Base-by-base conservation (phyloP, 2,113 vertebrate genomes). In the Lepus timidus region DNA sequence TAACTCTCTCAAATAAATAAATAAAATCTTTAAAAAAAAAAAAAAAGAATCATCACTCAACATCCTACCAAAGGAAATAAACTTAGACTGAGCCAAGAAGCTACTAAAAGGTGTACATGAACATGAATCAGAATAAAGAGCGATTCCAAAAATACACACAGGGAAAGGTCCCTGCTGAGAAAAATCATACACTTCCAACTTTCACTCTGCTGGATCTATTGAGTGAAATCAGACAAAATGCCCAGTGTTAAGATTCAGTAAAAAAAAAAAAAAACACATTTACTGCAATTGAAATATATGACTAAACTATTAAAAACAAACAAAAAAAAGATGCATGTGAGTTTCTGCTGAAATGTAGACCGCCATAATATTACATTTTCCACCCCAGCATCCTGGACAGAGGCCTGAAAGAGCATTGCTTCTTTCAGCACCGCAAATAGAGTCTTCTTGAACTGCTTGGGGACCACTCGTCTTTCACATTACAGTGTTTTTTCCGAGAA, bases 71-170 rank as follows among this genome's bases (percentile, higher is more conserved):
- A 86, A 94, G 79, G 65, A 86, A 96, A 90, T 80, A 74, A 92
- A 78, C 39, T 67, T 51, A 51, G 90, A 16, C 85, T 62, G 74
- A 91, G 90, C 82, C 88, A 83, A 82, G 78, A 88, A 83, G 61
- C 44, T 17, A 49, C 88, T 84, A 52, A 58, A 96, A 92, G 86
- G 80, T 83, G 9, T 31, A 64, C 33, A 11, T 25, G 44, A 79
- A 78, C 31, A 84, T 55, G 65, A 96, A 64, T 76, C 89, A 91
- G 75, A 91, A 91, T 64, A 90, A 97, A 88, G 84, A 96, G 74
- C 20, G 27, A 73, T 91, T 96, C 94, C 70, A 96, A 89, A 96
- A 96, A 96, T 91, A 94, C 49, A 86, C 61, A 81, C 20, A 80
- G 91, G 65, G 44, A 86, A 81, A 82, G 16, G 67, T 79, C 61